Evolutionary conservation across 2,113 vertebrate genomes (phyloP), one percentile per base, ranked within the genome.

Genomic region (Laterallus jamaicensis): DNA sequence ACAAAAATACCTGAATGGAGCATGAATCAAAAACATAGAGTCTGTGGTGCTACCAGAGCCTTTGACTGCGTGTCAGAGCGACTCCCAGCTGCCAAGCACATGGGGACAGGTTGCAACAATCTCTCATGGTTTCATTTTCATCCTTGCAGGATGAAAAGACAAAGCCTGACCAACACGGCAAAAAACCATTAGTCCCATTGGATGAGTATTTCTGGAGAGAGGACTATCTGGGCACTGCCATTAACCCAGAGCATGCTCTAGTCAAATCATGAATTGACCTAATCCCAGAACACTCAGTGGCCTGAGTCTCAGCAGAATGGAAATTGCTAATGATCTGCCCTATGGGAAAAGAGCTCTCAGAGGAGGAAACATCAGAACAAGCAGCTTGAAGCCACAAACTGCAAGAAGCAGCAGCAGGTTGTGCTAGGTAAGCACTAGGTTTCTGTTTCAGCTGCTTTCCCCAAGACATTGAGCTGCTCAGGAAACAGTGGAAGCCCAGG

Each of bases 1-100:
- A 84, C 40, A 88, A 64, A 90, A 90, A 82, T 76, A 96, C 82
- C 93, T 93, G 88, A 86, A 68, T 10, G 12, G 52, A 40, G 47
- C 17, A 64, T 12, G 39, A 88, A 90, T 32, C 3, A 55, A 85
- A 95, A 88, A 26, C 0, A 1, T 4, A 22, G 64, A 14, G 2
- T 55, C 68, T 49, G 35, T 70, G 32, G 39, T 70, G 35, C 15
- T 63, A 67, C 29, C 42, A 80, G 54, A 70, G 39, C 32, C 39
- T 86, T 90, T 0, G 0, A 47, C n/a, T 19, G 39, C 32, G 21
- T 8, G 26, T 59, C 60, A 80, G n/a, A 81, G 52, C 0, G 2
- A 71, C 35, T 70, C 20, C 4, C 9, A 49, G 40, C 26, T 82
- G 58, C 76, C 67, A 90, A 4, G 3, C 29, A 63, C 22, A 13